Evolutionary conservation across 2,113 vertebrate species (phyloP).

Genomic region (Hypocryptadius cinnamomeus): DNA sequence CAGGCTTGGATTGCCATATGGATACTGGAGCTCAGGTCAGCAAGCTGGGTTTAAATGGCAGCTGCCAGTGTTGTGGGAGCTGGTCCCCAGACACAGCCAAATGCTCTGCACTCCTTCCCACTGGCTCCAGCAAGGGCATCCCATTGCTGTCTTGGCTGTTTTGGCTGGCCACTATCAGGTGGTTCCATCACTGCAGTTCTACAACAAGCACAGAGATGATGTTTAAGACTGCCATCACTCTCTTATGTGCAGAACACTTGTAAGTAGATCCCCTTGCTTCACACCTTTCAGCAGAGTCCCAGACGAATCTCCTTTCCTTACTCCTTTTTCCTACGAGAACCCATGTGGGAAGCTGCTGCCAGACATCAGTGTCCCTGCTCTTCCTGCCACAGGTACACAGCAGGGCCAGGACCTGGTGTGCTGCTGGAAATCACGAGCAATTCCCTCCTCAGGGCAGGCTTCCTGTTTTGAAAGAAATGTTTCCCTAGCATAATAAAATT

Average conservation of each 20-base stretch:
- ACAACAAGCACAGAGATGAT: not conserved
- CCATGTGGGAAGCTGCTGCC: not conserved
- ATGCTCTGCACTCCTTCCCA: not conserved
- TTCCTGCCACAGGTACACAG: not conserved
- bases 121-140: not conserved
- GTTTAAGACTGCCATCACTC: not conserved
- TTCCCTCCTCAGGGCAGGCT: not conserved
- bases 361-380: rapidly evolving
- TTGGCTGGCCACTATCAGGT: not conserved
- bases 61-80: not conserved
- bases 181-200: not conserved
- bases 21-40: not conserved
- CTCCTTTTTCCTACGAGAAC: not conserved
- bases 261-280: not conserved
- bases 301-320: not conserved
- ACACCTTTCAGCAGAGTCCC: not conserved
- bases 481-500: not conserved
- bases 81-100: not conserved
- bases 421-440: not conserved
- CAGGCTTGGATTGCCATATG: rapidly evolving
- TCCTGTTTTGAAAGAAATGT: not conserved
- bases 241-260: not conserved
- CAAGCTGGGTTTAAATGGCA: not conserved
- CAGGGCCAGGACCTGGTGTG: not conserved
- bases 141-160: rapidly evolving